A percentile compares a stretch with the other conserved stretches of the same genome.
These are phyloP conservation scores for Leptinotarsa rubiginosa DNA, from an alignment of 2,888 invertebrate genomes.

Conservation along the genomic window DNA sequence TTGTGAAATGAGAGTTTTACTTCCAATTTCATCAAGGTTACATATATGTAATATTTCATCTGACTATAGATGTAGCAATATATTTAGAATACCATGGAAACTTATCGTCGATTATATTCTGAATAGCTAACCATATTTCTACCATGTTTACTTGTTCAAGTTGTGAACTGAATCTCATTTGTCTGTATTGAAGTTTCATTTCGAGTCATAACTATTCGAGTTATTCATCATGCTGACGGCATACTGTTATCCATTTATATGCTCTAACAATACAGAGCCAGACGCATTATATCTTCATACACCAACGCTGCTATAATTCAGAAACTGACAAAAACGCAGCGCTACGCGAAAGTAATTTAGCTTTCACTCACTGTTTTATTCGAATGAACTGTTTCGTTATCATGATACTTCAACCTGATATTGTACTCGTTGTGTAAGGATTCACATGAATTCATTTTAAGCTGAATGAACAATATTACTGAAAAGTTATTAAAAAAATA, in stretches of 20 bases:
- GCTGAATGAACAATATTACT: no score
- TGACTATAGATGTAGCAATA: no score
- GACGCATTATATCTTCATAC: conserved; percentile 24
- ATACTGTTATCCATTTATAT: not conserved
- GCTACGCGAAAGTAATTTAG: conserved; percentile 17
- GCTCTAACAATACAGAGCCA: conserved; percentile 20
- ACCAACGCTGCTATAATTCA: conserved; percentile 3
- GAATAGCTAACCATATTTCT: no score
- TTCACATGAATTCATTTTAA: no score
- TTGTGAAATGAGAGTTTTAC: no score
- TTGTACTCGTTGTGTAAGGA: no score
- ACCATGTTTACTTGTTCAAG: not conserved
- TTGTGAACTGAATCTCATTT: not conserved
- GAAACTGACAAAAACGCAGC: not conserved
- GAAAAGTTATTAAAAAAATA: no score
- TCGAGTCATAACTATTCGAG: not conserved
- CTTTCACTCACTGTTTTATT: conserved; percentile 19
- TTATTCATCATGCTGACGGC: conserved; percentile 1
- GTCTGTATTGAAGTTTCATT: not conserved
- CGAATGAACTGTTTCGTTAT: conserved; percentile 2
- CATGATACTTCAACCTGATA: not conserved
- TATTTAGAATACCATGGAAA: no score
- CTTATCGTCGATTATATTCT: no score
- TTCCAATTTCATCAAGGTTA: no score
- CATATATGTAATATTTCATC: no score